Conservation (phyloP, 2,888 invertebrate genomes). For the Prostheceraeus crozeri region DNA sequence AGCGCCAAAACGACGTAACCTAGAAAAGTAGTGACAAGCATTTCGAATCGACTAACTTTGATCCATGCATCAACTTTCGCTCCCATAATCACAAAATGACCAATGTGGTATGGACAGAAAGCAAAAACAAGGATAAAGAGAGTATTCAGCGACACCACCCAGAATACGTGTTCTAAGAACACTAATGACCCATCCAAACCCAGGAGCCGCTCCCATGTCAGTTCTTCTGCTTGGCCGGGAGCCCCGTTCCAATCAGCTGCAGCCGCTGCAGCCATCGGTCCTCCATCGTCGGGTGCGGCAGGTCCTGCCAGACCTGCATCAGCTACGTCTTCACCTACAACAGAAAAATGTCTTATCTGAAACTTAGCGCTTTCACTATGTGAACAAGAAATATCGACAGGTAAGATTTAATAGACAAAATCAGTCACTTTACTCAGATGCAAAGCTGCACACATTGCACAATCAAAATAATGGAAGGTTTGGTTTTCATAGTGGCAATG, state of each 20-base stretch:
- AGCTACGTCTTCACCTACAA: constrained; percentile 45
- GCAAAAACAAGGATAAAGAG: constrained; percentile 90
- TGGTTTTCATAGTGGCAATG: no score
- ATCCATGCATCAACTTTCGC: constrained; percentile 65
- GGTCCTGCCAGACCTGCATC: constrained; percentile 44
- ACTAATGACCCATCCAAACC: constrained; percentile 92
- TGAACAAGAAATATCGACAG: no score
- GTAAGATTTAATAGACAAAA: no score
- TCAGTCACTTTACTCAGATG: no score
- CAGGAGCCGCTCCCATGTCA: constrained; percentile 87
- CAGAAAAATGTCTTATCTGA: no score
- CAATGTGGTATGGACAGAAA: constrained; percentile 90
- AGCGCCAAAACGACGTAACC: constrained; percentile 86
- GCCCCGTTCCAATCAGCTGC: constrained; percentile 61
- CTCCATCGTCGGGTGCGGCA: constrained; percentile 39
- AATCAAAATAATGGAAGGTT: no score
- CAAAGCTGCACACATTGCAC: no score
- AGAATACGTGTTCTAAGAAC: constrained; percentile 95
- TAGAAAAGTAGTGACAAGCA: constrained; percentile 78
- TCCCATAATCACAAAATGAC: constrained; percentile 70
- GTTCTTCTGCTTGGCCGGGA: constrained; percentile 73
- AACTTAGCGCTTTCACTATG: no score
- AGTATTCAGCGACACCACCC: constrained; percentile 94
- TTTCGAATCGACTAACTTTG: constrained; percentile 77
- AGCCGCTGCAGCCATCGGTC: constrained; percentile 42